phyloP scores from a whole-genome alignment of 2,888 invertebrate genomes.

The Pomacea canaliculata region DNA sequence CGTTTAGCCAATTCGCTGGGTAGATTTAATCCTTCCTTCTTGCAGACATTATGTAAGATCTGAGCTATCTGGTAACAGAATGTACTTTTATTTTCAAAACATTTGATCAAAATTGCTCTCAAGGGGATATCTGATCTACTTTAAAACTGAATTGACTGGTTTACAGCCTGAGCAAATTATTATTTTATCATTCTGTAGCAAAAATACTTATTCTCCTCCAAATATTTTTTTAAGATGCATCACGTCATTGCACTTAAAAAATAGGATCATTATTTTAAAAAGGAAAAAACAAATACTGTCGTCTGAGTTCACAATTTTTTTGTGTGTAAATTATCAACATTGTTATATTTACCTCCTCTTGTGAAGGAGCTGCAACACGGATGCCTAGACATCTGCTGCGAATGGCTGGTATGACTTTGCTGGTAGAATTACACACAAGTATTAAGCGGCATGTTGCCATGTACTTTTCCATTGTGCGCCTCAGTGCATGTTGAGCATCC shows the following conservation, averaged over 20 bases:
- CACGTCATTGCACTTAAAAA: too few relatives aligned
- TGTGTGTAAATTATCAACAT: neutral
- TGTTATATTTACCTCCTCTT: constrained; percentile 77
- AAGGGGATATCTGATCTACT: too few relatives aligned
- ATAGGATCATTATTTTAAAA: too few relatives aligned
- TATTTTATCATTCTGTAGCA: too few relatives aligned
- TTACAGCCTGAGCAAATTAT: too few relatives aligned
- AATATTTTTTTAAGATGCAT: too few relatives aligned
- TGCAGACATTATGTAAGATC: constrained; percentile 65
- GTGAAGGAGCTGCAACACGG: constrained; percentile 89
- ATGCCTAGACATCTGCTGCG: constrained; percentile 93
- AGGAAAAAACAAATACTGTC: too few relatives aligned
- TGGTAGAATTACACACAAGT: constrained; percentile 93
- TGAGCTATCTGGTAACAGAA: constrained; percentile 56
- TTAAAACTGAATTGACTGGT: too few relatives aligned
- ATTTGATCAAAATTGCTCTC: too few relatives aligned
- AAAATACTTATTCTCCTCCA: too few relatives aligned
- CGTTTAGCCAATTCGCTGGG: constrained; percentile 82
- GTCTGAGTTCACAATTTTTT: too few relatives aligned
- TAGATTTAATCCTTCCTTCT: constrained; percentile 80
- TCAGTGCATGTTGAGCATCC: constrained; percentile 97
- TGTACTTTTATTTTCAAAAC: neutral
- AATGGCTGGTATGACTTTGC: constrained; percentile 94
- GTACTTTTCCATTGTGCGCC: constrained; percentile 99
- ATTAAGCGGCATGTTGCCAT: constrained; percentile 93